A percentile compares a stretch with the other conserved stretches of the same genome.
phyloP scores from a whole-genome alignment of 2,888 invertebrate species.

The Arctia plantaginis region DNA sequence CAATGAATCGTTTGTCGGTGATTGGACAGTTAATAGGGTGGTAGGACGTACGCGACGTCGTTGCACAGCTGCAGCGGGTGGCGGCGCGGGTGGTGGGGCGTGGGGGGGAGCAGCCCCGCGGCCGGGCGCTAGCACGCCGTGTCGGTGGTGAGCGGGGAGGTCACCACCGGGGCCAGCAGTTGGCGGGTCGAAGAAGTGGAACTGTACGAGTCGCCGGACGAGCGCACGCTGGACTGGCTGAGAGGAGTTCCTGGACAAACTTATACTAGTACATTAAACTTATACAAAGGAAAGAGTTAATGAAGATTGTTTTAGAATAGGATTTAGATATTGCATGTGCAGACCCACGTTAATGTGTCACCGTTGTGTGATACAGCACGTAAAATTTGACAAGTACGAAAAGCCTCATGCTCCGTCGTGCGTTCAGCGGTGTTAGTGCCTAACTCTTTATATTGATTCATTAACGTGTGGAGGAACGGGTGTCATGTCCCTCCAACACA shows the following conservation, averaged over 20 bases:
- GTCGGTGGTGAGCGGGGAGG: constrained; percentile 58
- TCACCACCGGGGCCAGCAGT: constrained; percentile 78
- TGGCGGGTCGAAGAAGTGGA: constrained; percentile 93
- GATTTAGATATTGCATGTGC: too few relatives aligned
- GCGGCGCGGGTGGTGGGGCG: constrained; percentile 60
- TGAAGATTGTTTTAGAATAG: neutral
- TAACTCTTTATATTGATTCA: too few relatives aligned
- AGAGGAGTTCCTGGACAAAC: constrained; percentile 88
- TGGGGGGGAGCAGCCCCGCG: constrained; percentile 82
- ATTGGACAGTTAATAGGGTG: constrained; percentile 29
- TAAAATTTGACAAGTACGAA: too few relatives aligned
- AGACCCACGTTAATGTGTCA: too few relatives aligned
- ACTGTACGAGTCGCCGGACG: constrained; percentile 93
- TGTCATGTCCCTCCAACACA: too few relatives aligned
- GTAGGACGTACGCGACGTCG: constrained; percentile 27
- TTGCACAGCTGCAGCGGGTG: constrained; percentile 22
- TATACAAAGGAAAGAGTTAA: neutral
- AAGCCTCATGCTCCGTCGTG: neutral
- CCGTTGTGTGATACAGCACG: too few relatives aligned
- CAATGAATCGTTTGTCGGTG: neutral
- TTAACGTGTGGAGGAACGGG: too few relatives aligned
- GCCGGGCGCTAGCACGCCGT: constrained; percentile 59
- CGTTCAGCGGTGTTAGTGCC: neutral
- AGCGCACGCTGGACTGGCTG: constrained; percentile 89
- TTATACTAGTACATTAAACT: neutral